Evolutionary conservation across 2,113 vertebrate species (phyloP), one percentile per base, ranked within the genome.

Genomic region (Myrmophylax atrothorax): DNA sequence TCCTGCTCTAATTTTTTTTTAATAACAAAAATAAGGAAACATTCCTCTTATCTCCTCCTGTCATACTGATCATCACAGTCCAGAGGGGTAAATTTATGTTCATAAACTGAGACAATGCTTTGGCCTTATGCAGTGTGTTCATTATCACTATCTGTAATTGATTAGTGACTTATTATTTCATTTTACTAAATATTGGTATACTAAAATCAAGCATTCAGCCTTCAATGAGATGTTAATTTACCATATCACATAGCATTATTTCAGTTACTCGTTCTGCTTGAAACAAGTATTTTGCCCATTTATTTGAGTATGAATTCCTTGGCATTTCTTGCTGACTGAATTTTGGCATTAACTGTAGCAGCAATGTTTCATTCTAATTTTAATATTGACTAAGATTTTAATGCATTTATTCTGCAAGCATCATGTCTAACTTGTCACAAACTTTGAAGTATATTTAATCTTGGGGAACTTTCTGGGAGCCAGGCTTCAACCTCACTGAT

Each of bases 401-500:
- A 79, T 47, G 37, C 40, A 62, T 84, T 91, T 90, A 55, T 93
- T 92, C 56, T 90, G 66, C n/a, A 85, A 69, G 58, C 20, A 55
- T 78, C 56, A 46, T 38, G 62, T 52, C 91, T 66, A 83, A 91
- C 80, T 73, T 94, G 67, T 76, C 87, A 87, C 19, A 66, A 79
- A 93, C 18, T 69, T 82, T 42, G n/a, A 94, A 76, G 37, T 56
- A 42, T 56, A 49, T 63, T 91, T 87, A 79, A 73, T 68, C 47
- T 0, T 0, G 83, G 37, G 46, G 23, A 91, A 78, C 52, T 62
- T 72, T 68, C 49, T 75, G 58, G 66, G 44, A 92, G 37, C 40
- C 62, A 91, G 87, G 29, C 31, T 95, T 94, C 91, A 89, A 35
- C 52, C 55, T 84, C 81, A 79, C 77, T 84, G 80, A 87, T 60